Percentiles rank a stretch among this genome's conserved stretches.
Conservation (phyloP, 2,888 invertebrate genomes). For the Schizotus pectinicornis region DNA sequence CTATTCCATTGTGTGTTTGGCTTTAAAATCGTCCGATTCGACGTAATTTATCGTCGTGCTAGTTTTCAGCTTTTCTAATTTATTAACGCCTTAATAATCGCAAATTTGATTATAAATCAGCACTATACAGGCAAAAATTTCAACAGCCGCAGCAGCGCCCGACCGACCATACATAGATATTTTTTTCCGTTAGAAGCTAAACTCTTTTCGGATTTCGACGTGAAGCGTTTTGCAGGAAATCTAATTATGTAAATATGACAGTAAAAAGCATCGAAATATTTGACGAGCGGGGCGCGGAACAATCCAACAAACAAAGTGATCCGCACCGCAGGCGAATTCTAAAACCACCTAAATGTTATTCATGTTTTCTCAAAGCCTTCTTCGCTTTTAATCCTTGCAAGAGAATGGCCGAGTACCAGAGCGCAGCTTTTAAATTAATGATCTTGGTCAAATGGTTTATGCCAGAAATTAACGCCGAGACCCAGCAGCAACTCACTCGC, state of each 20-base stretch:
- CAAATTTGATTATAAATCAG: no score
- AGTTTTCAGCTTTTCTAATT: constrained; percentile 7
- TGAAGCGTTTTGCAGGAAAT: constrained; percentile 14
- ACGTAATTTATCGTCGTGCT: constrained; percentile 17
- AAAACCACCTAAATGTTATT: constrained; percentile 34
- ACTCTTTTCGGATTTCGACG: constrained; percentile 10
- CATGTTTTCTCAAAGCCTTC: constrained; percentile 34
- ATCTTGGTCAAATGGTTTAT: constrained; percentile 24
- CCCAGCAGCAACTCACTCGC: not conserved
- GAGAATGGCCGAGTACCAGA: constrained; percentile 7
- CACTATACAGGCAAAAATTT: not conserved
- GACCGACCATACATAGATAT: not conserved
- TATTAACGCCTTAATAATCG: constrained; percentile 1
- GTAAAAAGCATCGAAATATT: constrained; percentile 26
- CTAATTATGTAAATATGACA: constrained; percentile 28
- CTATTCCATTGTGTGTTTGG: constrained; percentile 29
- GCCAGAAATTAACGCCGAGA: constrained; percentile 17
- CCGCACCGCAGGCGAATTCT: constrained; percentile 22
- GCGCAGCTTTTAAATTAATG: constrained; percentile 28
- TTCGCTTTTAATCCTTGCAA: constrained; percentile 30
- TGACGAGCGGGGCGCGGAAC: constrained; percentile 20
- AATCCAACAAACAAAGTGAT: constrained; percentile 24
- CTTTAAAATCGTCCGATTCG: constrained; percentile 22
- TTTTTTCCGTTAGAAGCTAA: constrained; percentile 1
- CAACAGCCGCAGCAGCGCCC: no score